phyloP scores from a whole-genome alignment of 2,113 vertebrate genomes.

The Circaetus cinerascens region DNA sequence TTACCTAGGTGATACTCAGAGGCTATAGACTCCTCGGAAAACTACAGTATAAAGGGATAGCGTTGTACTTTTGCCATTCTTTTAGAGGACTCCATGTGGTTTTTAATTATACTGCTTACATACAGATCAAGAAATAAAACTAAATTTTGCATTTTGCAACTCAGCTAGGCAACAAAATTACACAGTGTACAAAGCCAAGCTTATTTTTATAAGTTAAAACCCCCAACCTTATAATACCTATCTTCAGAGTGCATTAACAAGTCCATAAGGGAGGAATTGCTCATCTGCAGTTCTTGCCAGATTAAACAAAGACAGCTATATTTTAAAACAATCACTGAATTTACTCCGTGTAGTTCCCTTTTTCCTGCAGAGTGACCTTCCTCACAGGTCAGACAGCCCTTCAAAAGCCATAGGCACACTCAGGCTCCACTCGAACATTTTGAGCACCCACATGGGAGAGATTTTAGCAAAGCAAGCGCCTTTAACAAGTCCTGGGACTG shows the following conservation, averaged over 20 bases:
- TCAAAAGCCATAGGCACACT: not conserved
- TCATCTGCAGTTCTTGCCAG: not conserved
- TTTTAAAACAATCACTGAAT: not conserved
- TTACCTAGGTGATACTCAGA: constrained; percentile 60
- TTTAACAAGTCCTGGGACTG: not conserved
- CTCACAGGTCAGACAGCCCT: not conserved
- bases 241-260: not conserved
- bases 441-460: not conserved
- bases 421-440: not conserved
- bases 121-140: not conserved
- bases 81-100: not conserved
- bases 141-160: not conserved
- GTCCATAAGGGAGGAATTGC: not conserved
- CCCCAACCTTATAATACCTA: not conserved
- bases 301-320: not conserved
- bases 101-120: constrained; percentile 18
- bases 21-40: constrained; percentile 55
- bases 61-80: constrained; percentile 40
- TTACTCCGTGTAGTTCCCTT: not conserved
- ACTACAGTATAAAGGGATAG: constrained; percentile 66
- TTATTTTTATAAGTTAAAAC: not conserved
- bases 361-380: not conserved
- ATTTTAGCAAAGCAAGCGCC: not conserved
- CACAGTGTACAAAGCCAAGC: not conserved
- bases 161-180: not conserved